These are phyloP conservation scores for Tyria jacobaeae DNA, from an alignment of 2,888 invertebrate genomes.

Conservation along the genomic window DNA sequence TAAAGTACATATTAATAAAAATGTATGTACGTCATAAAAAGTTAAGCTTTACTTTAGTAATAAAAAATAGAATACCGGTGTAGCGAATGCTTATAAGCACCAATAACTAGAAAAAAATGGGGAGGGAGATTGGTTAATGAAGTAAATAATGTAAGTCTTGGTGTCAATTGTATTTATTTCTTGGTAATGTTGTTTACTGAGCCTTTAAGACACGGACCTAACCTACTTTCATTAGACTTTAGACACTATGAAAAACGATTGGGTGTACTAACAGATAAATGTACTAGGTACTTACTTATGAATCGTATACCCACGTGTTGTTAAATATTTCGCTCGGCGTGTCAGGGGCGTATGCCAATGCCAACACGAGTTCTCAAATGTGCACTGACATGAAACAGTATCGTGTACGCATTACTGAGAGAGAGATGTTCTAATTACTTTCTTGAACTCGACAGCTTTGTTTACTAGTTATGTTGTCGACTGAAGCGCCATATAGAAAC, in stretches of 20 bases:
- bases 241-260: background rate
- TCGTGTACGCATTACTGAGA: slow-evolving; percentile 7
- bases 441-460: background rate
- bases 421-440: slow-evolving; percentile 47
- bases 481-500: background rate
- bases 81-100: no score
- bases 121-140: no score
- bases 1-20: no score
- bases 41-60: no score
- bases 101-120: no score
- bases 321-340: slow-evolving; percentile 30
- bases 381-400: slow-evolving; percentile 24
- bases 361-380: slow-evolving; percentile 42
- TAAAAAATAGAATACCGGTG: no score
- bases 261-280: background rate
- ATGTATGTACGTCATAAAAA: no score
- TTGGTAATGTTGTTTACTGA: no score
- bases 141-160: no score
- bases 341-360: slow-evolving; percentile 49
- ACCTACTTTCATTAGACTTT: background rate
- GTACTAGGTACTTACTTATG: background rate
- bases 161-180: no score
- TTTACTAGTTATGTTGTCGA: background rate
- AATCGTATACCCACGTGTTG: slow-evolving; percentile 18
- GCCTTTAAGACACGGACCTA: background rate